These are phyloP conservation scores for Eciton burchellii DNA, from an alignment of 1,140 invertebrate genomes.

Conservation along the genomic window DNA sequence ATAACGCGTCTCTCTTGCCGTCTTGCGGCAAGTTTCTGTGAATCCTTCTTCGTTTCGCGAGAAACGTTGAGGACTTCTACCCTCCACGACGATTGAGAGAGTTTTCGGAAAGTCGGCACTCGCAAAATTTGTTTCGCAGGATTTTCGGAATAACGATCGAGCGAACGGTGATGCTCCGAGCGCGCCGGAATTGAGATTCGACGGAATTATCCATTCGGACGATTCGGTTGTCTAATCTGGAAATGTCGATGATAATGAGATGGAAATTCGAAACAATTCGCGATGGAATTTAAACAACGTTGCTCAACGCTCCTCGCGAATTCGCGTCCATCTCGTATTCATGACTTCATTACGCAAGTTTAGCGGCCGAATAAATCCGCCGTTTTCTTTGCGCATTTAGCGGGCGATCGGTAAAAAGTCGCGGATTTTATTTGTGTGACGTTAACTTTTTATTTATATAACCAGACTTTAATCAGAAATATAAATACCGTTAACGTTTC, in stretches of 20 bases:
- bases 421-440: no score
- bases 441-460: no score
- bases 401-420: neutral
- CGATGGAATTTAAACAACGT: constrained; percentile 46
- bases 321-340: constrained; percentile 26
- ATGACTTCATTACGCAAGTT: constrained; percentile 33
- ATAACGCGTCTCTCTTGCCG: no score
- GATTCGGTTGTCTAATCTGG: neutral
- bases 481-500: no score
- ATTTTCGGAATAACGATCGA: constrained; percentile 16
- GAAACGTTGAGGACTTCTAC: no score
- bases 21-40: no score
- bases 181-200: neutral
- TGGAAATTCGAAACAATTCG: constrained; percentile 44
- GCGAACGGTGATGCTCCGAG: neutral
- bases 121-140: constrained; percentile 4
- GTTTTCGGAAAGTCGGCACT: neutral
- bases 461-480: no score
- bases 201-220: constrained; percentile 42
- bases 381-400: neutral
- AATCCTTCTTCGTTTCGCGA: no score
- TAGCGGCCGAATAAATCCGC: constrained; percentile 33
- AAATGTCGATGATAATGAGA: constrained; percentile 35
- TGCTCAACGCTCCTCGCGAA: constrained; percentile 32
- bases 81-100: neutral